These are phyloP conservation scores for Hydrophis major DNA, from an alignment of 2,797 vertebrate species.

Conservation along the genomic window DNA sequence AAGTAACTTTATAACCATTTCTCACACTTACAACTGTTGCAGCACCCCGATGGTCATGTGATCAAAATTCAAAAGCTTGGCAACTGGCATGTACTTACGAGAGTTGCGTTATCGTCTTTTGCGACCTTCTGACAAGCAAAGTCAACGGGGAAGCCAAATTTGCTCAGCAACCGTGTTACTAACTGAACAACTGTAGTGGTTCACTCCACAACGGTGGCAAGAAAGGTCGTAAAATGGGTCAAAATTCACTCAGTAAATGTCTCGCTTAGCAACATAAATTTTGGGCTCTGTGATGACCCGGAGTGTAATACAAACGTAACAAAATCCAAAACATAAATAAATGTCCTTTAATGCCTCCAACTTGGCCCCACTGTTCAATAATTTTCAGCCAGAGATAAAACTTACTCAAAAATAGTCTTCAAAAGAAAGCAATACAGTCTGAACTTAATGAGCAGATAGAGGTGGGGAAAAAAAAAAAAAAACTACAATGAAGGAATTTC, in stretches of 20 bases:
- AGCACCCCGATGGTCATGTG: background rate
- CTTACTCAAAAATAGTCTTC: too few species aligned
- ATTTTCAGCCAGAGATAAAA: too few species aligned
- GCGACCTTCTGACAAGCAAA: background rate
- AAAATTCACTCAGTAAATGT: background rate
- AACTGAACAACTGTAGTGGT: background rate
- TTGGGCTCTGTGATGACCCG: background rate
- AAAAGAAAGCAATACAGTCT: too few species aligned
- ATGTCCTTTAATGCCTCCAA: too few species aligned
- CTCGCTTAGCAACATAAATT: background rate
- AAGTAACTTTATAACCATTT: background rate
- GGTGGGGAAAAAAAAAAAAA: too few species aligned
- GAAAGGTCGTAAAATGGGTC: background rate
- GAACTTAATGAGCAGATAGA: too few species aligned
- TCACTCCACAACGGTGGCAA: background rate
- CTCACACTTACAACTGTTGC: background rate
- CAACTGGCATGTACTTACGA: background rate
- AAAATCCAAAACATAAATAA: too few species aligned
- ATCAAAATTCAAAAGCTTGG: background rate
- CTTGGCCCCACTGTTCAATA: too few species aligned
- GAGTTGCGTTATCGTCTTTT: background rate
- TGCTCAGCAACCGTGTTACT: background rate
- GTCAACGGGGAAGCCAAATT: background rate
- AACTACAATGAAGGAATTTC: too few species aligned
- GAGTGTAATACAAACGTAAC: too few species aligned